A percentile compares a stretch with the other conserved stretches of the same genome.
Evolutionary conservation across 2,797 vertebrate species (phyloP).

Genomic region (Halcyon chelicuti): DNA sequence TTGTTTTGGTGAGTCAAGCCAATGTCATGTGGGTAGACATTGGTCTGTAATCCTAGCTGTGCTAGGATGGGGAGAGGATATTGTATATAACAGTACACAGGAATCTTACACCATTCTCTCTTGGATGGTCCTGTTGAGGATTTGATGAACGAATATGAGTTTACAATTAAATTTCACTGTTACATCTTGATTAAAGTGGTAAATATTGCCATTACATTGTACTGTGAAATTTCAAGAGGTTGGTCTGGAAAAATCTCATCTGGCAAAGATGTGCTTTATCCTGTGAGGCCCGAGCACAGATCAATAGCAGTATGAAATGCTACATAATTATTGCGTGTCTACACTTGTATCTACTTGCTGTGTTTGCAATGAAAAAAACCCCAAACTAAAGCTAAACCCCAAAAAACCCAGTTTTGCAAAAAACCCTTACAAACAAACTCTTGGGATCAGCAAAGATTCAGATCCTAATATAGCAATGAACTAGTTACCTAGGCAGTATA

Average conservation of each 20-base stretch:
- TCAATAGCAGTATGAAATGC: slow-evolving; percentile 7
- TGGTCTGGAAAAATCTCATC: slow-evolving; percentile 16
- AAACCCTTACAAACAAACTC: background rate
- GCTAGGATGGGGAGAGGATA: background rate
- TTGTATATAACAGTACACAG: background rate
- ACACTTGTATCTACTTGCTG: background rate
- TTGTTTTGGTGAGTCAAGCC: slow-evolving; percentile 20
- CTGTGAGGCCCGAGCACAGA: slow-evolving; percentile 10
- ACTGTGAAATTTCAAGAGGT: background rate
- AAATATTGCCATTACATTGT: background rate
- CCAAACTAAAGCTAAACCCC: too few species aligned
- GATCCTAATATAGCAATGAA: background rate
- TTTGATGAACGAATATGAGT: background rate
- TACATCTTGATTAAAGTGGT: background rate
- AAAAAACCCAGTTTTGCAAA: background rate
- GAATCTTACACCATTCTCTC: background rate
- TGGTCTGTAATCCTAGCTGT: background rate
- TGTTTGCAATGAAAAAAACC: background rate
- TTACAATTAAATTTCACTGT: background rate
- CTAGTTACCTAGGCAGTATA: background rate
- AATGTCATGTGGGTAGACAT: background rate
- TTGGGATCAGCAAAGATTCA: background rate
- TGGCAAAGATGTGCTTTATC: slow-evolving; percentile 3
- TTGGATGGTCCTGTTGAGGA: background rate
- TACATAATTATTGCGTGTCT: background rate